Conservation (phyloP, 2,888 invertebrate species). For the Agonopterix heracliana region DNA sequence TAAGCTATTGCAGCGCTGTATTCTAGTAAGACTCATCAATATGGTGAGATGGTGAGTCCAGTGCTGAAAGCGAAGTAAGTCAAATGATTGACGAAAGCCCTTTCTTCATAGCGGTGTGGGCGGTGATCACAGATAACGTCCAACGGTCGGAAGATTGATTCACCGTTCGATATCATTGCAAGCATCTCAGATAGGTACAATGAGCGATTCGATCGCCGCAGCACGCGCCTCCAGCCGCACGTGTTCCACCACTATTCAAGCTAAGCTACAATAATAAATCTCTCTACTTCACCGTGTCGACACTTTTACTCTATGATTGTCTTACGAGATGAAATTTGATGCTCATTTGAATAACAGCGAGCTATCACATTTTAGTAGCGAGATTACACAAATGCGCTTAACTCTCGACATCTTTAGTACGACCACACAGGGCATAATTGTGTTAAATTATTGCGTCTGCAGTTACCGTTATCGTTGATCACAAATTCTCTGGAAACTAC, state of each 20-base stretch:
- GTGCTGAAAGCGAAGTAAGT: conserved; percentile 25
- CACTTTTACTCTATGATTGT: conserved; percentile 40
- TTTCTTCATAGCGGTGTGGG: conserved; percentile 42
- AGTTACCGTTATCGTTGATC: conserved; percentile 4
- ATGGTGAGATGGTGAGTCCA: background rate
- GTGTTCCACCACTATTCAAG: conserved; percentile 11
- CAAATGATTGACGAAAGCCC: conserved; percentile 36
- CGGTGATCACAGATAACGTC: conserved; percentile 58
- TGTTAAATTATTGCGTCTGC: conserved; percentile 5
- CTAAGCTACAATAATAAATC: conserved; percentile 59
- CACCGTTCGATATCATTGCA: conserved; percentile 55
- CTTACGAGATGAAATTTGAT: conserved; percentile 55
- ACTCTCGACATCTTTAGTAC: conserved; percentile 33
- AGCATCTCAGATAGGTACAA: conserved; percentile 47
- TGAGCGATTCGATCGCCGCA: conserved; percentile 35
- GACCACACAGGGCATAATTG: conserved; percentile 41
- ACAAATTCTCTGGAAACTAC: conserved; percentile 2
- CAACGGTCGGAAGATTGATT: conserved; percentile 62
- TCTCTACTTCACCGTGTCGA: conserved; percentile 38
- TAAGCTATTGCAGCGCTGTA: conserved; percentile 25
- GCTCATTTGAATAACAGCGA: conserved; percentile 52
- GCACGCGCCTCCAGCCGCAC: conserved; percentile 53
- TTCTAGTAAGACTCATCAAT: background rate
- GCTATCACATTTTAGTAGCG: conserved; percentile 50
- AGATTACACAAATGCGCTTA: conserved; percentile 33